A percentile compares a stretch with the other conserved stretches of the same genome.
phyloP scores from a whole-genome alignment of 1,140 invertebrate genomes.

The Papilio aristodemus region DNA sequence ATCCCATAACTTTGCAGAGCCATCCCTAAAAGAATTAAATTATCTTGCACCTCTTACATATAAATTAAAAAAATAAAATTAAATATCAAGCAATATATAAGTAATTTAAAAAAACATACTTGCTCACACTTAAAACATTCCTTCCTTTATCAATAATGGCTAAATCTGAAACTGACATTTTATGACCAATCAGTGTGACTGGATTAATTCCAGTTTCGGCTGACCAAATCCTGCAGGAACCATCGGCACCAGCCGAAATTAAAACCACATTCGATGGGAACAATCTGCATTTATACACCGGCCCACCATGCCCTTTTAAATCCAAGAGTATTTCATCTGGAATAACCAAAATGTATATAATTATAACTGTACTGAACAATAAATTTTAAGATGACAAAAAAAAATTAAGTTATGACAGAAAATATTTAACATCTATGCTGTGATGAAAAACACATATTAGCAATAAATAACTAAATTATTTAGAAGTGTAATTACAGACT shows the following conservation, averaged over 20 bases:
- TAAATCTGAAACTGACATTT: slow-evolving; percentile 83
- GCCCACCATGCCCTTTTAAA: slow-evolving; percentile 85
- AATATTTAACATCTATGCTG: no score
- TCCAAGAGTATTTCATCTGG: slow-evolving; percentile 79
- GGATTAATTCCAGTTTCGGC: slow-evolving; percentile 85
- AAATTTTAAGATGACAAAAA: no score
- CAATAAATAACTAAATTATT: no score
- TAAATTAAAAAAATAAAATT: not conserved
- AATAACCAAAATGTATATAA: slow-evolving; percentile 41
- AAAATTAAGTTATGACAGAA: no score
- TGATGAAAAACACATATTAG: no score
- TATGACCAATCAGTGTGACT: slow-evolving; percentile 85
- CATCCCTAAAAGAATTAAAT: slow-evolving; percentile 81
- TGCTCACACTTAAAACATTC: slow-evolving; percentile 87
- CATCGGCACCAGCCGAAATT: slow-evolving; percentile 86
- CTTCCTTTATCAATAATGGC: slow-evolving; percentile 86
- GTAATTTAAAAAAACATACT: slow-evolving; percentile 49
- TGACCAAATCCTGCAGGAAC: slow-evolving; percentile 86
- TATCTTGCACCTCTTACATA: not conserved
- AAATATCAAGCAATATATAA: no score
- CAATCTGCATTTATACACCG: slow-evolving; percentile 86
- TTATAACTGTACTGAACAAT: no score
- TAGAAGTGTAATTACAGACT: no score
- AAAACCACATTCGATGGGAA: slow-evolving; percentile 88
- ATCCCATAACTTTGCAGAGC: slow-evolving; percentile 86